Evolutionary conservation across 1,140 invertebrate species (phyloP), one percentile per base, ranked within the genome.

Genomic region (Trinorchestia longiramus): DNA sequence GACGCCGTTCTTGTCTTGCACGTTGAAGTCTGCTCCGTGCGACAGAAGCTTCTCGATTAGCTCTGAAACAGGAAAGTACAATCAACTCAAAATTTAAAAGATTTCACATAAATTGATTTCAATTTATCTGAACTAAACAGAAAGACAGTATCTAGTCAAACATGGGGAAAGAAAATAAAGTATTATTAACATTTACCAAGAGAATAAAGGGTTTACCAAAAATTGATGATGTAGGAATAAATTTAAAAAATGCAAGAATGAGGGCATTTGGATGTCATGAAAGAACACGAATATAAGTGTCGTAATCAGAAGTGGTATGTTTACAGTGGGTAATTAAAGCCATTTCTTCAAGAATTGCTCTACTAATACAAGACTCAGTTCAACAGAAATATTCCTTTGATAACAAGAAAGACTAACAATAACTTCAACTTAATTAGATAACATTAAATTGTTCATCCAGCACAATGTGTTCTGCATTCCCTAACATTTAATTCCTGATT

Each of bases 41-140:
- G 87, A 91, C 57, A 96, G 44, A 8, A 96, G 95, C 44, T 96
- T 53, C 40, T 96, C 95, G 57, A 96, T 96, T 90, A 96, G 47
- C 40, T 57, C 96, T 96, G 96, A 57, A 87, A 96, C 87, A 40
- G 87, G 44, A 87, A 77, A 23, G 62, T 23, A 36, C 1, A 23
- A 77, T 77, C 11, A 77, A 77, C 1, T 23, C 62, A 15, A 23
- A 77, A 77, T 36, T 3, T 77, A 36, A 77, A 77, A 11, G 28
- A 77, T 36, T 77, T 19, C 62, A 11, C 15, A 77, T 77, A 15
- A 77, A 77, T 77, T 77, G 1, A 77, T 77, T 77, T 77, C 15
- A 23, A 77, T 15, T 77, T 8, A 77, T 36, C 62, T 19, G 3
- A 77, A 77, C 8, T 77, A 36, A 23, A 36, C 28, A 53, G 47